Base-by-base conservation (phyloP, 2,113 vertebrate species). In the Phrynosoma platyrhinos region DNA sequence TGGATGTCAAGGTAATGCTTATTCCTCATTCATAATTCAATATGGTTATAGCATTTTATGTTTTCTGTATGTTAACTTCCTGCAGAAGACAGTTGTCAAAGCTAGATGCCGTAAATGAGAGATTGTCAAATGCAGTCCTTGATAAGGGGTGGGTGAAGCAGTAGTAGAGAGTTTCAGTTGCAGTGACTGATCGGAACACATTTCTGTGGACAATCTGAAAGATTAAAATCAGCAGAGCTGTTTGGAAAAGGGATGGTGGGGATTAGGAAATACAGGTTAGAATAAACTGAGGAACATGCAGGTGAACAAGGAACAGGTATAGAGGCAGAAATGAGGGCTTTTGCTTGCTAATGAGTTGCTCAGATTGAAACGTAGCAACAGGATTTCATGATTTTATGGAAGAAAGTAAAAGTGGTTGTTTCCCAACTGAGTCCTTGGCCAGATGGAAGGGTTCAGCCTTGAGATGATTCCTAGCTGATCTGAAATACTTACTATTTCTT, bases 1-100 rank as follows among this genome's bases (percentile, higher is more conserved):
- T 97, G 62, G 95, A 98, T 91, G 95, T 98, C 94, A 97, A 98
- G 98, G 99, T 99, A 62, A 97, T 96, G 92, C 71, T 71, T n/a
- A 79, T 52, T 55, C 42, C 68, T 74, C 4, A n/a, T 64, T 75
- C 40, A 27, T 36, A 66, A 23, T 23, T 32, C 30, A 20, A n/a
- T 47, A 23, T 36, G 20, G 76, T 25, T 9, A 71, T 5, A 16
- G 21, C 42, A 8, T 47, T 32, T 9, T 30, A 14, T 13, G 21
- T 78, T 84, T 9, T 27, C 9, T 58, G 62, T 5, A 21, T 64
- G 32, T 32, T 84, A 75, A 7, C 55, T 64, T 30, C 10, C 8
- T 7, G 13, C 74, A 23, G 42, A 64, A 18, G 7, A n/a, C 13
- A 6, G 7, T 62, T 62, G 9, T 16, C 23, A 66, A 30, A 68